phyloP scores from a whole-genome alignment of 2,113 vertebrate genomes.

The Paradoxurus hermaphroditus region DNA sequence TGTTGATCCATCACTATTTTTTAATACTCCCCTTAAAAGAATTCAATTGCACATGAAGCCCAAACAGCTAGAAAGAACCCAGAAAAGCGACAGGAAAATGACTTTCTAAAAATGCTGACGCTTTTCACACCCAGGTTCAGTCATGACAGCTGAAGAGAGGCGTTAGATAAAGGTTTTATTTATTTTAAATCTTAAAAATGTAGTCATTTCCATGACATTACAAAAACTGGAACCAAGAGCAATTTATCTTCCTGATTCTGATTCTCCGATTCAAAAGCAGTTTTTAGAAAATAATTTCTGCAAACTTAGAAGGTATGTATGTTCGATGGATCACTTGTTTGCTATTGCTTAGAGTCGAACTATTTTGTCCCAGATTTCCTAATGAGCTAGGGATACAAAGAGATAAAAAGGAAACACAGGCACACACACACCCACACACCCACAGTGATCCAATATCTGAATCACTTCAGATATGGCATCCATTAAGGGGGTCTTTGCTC shows the following conservation, averaged over 20 bases:
- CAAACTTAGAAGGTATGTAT: slow-evolving; percentile 76
- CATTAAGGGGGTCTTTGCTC: slow-evolving; percentile 85
- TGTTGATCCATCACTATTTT: slow-evolving; percentile 71
- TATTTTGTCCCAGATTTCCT: slow-evolving; percentile 66
- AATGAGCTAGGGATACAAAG: slow-evolving; percentile 47
- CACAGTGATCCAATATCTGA: slow-evolving; percentile 12
- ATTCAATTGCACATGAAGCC: slow-evolving; percentile 79
- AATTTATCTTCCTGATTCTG: slow-evolving; percentile 58
- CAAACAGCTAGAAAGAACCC: slow-evolving; percentile 74
- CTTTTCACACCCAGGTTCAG: slow-evolving; percentile 79
- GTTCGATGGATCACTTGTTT: slow-evolving; percentile 57
- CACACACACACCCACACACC: background rate
- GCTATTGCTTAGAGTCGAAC: slow-evolving; percentile 54
- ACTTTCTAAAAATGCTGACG: slow-evolving; percentile 67
- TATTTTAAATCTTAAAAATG: slow-evolving; percentile 76
- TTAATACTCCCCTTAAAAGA: slow-evolving; percentile 77
- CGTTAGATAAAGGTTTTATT: slow-evolving; percentile 81
- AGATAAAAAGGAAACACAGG: background rate
- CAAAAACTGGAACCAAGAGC: slow-evolving; percentile 71
- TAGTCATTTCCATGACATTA: slow-evolving; percentile 69
- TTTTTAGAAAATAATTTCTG: slow-evolving; percentile 78
- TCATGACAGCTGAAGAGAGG: slow-evolving; percentile 78
- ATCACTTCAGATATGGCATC: slow-evolving; percentile 82
- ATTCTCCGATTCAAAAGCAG: slow-evolving; percentile 77
- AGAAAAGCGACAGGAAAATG: slow-evolving; percentile 76